These are phyloP conservation scores for Buceros bicornis DNA, from an alignment of 2,797 vertebrate species.

Conservation along the genomic window DNA sequence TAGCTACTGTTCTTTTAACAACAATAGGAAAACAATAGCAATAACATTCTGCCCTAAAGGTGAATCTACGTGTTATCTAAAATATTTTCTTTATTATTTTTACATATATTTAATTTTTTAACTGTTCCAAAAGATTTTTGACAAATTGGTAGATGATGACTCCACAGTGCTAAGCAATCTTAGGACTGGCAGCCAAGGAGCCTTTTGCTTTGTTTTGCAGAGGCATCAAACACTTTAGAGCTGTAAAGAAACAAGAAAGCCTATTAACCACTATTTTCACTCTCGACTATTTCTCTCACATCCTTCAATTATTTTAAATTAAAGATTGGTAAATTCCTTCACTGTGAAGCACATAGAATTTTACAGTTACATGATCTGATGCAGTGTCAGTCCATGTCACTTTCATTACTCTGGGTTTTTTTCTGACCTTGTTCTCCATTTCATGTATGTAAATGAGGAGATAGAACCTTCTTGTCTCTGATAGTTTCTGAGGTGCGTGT, in stretches of 20 bases:
- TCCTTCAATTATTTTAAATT: constrained; percentile 22
- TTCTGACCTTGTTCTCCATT: constrained; percentile 2
- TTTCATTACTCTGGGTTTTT: constrained; percentile 6
- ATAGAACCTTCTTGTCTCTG: background rate
- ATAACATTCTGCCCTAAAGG: background rate
- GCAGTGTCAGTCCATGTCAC: background rate
- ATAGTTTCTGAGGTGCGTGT: background rate
- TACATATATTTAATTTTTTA: background rate
- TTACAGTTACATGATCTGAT: constrained; percentile 30
- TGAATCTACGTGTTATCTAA: background rate
- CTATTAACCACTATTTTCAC: constrained; percentile 12
- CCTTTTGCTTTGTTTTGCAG: background rate
- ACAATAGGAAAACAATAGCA: background rate
- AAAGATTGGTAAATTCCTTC: constrained; percentile 21
- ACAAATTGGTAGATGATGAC: background rate
- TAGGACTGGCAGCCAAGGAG: background rate
- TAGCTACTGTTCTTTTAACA: background rate
- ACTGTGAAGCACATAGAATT: constrained; percentile 25
- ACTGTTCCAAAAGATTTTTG: background rate
- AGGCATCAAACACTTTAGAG: background rate
- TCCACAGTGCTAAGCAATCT: background rate
- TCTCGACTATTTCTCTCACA: background rate
- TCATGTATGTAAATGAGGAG: constrained; percentile 13
- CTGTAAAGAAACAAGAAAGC: constrained; percentile 15
- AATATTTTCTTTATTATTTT: background rate